These are phyloP conservation scores for Tychaedon coryphoeus DNA, from an alignment of 2,113 vertebrate species.

Conservation along the genomic window DNA sequence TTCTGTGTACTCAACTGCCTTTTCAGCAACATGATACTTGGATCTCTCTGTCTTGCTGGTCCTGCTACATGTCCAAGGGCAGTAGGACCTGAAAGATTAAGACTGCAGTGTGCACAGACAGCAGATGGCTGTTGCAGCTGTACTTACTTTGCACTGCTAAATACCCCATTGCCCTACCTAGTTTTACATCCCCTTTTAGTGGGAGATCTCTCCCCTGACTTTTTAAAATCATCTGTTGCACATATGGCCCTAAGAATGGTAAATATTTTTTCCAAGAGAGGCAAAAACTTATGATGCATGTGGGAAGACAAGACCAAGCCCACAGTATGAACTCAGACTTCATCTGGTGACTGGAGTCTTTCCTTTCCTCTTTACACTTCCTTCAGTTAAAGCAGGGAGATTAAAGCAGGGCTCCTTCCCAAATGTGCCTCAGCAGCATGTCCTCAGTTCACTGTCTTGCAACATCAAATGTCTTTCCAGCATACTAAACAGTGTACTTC, in stretches of 20 bases:
- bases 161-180: conserved; percentile 24
- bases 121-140: conserved; percentile 52
- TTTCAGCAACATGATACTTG: neutral
- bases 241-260: neutral
- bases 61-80: neutral
- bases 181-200: conserved; percentile 18
- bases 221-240: conserved; percentile 41
- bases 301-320: conserved; percentile 7
- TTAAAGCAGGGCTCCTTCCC: neutral
- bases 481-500: neutral
- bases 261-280: conserved; percentile 9
- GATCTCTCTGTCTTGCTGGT: neutral
- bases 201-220: neutral
- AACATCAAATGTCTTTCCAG: conserved; percentile 4
- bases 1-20: neutral
- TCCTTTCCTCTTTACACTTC: neutral
- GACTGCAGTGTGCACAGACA: neutral
- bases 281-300: neutral
- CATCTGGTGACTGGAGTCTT: neutral
- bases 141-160: conserved; percentile 27
- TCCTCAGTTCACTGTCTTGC: conserved; percentile 5
- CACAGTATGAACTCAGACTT: neutral
- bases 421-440: neutral
- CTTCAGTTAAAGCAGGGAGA: neutral
- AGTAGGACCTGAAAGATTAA: conserved; percentile 7